These are phyloP conservation scores for Battus philenor DNA, from an alignment of 1,140 invertebrate species.

Conservation along the genomic window DNA sequence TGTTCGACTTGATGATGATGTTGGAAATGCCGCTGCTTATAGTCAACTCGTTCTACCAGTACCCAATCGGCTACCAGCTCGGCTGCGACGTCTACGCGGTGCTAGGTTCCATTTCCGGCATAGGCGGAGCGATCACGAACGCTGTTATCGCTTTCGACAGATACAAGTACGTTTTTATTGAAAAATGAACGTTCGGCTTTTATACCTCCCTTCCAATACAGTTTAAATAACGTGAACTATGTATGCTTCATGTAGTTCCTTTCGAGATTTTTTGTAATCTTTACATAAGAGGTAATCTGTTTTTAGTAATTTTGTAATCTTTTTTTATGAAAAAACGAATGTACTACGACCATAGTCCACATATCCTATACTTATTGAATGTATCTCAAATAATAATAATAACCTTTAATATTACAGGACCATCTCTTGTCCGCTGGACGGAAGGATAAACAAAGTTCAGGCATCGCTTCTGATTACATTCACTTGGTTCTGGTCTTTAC, in stretches of 20 bases:
- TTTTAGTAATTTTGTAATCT: too few species aligned
- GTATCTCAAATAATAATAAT: too few species aligned
- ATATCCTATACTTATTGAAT: too few species aligned
- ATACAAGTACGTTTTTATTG: slow-evolving; percentile 80
- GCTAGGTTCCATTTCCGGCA: slow-evolving; percentile 82
- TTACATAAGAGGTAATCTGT: too few species aligned
- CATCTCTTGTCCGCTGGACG: slow-evolving; percentile 85
- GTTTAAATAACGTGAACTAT: too few species aligned
- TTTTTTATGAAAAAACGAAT: too few species aligned
- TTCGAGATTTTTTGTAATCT: too few species aligned
- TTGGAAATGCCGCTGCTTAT: slow-evolving; percentile 85
- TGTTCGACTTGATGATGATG: slow-evolving; percentile 86
- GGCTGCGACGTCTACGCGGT: slow-evolving; percentile 84
- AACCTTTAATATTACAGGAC: slow-evolving; percentile 75
- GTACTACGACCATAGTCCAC: too few species aligned
- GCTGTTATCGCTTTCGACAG: slow-evolving; percentile 86
- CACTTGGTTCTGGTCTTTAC: slow-evolving; percentile 84
- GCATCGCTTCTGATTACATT: slow-evolving; percentile 79
- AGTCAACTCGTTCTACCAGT: slow-evolving; percentile 81
- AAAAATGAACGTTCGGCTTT: too few species aligned
- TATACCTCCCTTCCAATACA: too few species aligned
- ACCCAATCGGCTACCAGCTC: slow-evolving; percentile 80
- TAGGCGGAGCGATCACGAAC: slow-evolving; percentile 84
- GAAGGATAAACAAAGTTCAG: slow-evolving; percentile 80
- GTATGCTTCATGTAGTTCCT: too few species aligned